Evolutionary conservation across 1,140 invertebrate species (phyloP), one percentile per base, ranked within the genome.

Genomic region (Yoshiicerus persimilis): DNA sequence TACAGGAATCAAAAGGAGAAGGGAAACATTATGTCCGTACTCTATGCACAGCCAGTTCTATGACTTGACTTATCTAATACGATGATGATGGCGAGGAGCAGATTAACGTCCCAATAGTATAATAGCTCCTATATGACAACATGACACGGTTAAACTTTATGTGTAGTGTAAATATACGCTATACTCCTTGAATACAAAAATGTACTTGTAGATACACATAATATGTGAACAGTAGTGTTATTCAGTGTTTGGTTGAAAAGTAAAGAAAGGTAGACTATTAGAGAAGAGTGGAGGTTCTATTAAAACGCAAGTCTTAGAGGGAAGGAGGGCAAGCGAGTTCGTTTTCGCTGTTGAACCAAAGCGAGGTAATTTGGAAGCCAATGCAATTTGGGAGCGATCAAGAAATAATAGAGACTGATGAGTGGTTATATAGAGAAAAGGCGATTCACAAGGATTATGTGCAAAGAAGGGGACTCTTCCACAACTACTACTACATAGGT

Each of bases 391-490:
- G 87, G 87, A 88, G 87, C 87, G 87, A 88, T 88, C 87, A 88
- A 75, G 87, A 88, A 88, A 88, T 88, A 88, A 88, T 88, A 88
- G 87, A 86, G 87, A 88, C 87, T 88, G 87, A 88, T 88, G 87
- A 88, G 84, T 66, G 87, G 87, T 88, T 86, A 62, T 80, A 70
- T 84, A 27, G 38, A 84, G 38, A 23, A 84, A 84, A 84, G 38
- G 30, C 83, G 47, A 84, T 47, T 84, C 83, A 84, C 41, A 84
- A 47, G 83, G 83, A 84, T 84, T 84, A 84, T 84, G 75, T 80
- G 32, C 75, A 80, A 80, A 80, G 34, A 80, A 80, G 75, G 75
- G 75, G 75, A 34, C 75, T 38, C 6, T 9, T 66, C 6, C 66
- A 30, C 66, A 70, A 70, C 25, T 70, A 70, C 16, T 4, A 23